A percentile compares a stretch with the other conserved stretches of the same genome.
Conservation (phyloP, 2,888 invertebrate genomes). For the Heliconius sara region DNA sequence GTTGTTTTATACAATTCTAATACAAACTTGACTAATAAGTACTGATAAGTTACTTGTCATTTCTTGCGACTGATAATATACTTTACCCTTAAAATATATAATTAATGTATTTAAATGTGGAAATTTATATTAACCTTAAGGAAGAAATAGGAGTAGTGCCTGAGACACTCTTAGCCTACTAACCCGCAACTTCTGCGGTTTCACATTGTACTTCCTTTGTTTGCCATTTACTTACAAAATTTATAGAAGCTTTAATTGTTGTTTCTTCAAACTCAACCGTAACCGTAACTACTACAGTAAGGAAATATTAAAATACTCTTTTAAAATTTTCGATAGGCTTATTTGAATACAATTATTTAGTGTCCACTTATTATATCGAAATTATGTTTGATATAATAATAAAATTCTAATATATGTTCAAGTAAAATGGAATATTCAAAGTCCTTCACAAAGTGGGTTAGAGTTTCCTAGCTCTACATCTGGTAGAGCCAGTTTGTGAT, state of each 20-base stretch:
- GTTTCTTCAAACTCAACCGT: neutral
- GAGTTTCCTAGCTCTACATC: conserved; percentile 9
- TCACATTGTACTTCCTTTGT: neutral
- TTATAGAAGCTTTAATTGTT: neutral
- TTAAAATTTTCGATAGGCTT: neutral
- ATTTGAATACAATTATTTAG: neutral
- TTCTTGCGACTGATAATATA: neutral
- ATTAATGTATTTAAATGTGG: conserved; percentile 3
- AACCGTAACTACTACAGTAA: neutral
- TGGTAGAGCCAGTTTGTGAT: conserved; percentile 3
- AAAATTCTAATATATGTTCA: neutral
- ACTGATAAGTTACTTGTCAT: neutral
- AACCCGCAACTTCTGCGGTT: conserved; percentile 33
- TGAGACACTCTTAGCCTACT: conserved; percentile 30
- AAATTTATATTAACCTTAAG: conserved; percentile 30
- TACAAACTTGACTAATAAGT: neutral
- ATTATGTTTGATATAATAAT: neutral
- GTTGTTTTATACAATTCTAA: no score
- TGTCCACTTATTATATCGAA: neutral
- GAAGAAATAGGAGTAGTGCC: conserved; percentile 28
- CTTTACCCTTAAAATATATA: neutral
- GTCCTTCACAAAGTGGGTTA: conserved; percentile 19
- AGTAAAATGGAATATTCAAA: conserved; percentile 1
- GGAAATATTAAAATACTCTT: neutral
- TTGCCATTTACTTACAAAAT: neutral